Evolutionary conservation across 2,797 vertebrate species (phyloP), one percentile per base, ranked within the genome.

Genomic region (Mus minutoides): DNA sequence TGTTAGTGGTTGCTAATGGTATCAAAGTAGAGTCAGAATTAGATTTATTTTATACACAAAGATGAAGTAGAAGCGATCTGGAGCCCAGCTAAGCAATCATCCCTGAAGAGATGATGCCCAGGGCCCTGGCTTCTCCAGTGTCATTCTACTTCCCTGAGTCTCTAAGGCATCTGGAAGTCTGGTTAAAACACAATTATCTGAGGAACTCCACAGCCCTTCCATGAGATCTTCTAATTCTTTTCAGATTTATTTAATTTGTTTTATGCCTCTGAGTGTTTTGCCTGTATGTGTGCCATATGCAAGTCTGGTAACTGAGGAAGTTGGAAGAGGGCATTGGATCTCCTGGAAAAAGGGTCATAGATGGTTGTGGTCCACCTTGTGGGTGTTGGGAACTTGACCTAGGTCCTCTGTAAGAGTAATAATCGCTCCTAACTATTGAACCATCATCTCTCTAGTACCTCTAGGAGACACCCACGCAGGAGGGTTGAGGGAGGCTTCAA

Each of bases 81-180:
- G 79, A 90, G 86, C 37, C 17, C 4, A 37, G 60, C 37, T 52
- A 64, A 49, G 56, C 56, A 29, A 2, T 26, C 11, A 13, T 76
- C 24, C 7, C 84, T 71, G 29, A 78, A n/a, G 86, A 78, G 40
- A 43, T 16, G 82, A 11, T 4, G 12, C 19, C 6, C 5, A 24
- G 73, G 77, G 13, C 26, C 13, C 19, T 46, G 75, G 31, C 24
- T 77, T 8, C 21, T 46, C 31, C 21, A 22, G 46, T 43, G 94
- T 73, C 6, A 93, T 79, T 58, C 75, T 95, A 90, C 83, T 86
- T 88, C 76, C 79, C 29, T 31, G 96, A 91, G 80, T 37, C 85
- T 92, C 56, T 60, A n/a, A 10, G 62, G 67, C 73, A 86, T 73
- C 95, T 83, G 78, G 83, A 92, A 43, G 17, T 96, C 37, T 24